Percentiles rank a stretch among this genome's conserved stretches.
These are phyloP conservation scores for Orestias chungarensis DNA, from an alignment of 2,797 vertebrate genomes.

Conservation along the genomic window DNA sequence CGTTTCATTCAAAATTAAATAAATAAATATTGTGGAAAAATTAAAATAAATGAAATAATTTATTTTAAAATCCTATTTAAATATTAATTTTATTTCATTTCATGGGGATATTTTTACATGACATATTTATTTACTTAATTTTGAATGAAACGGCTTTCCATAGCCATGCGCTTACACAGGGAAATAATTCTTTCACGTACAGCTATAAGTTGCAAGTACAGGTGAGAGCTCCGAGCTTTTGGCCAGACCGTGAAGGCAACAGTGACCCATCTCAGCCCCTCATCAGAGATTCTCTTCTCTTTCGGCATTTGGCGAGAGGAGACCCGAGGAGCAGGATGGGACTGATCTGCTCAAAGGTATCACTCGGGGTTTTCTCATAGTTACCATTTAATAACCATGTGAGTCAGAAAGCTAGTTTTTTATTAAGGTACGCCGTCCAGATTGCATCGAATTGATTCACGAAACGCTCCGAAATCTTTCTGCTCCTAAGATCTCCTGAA, in stretches of 20 bases:
- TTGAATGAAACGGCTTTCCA: no score
- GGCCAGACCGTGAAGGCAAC: conserved; percentile 42
- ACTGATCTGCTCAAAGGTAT: rapidly evolving
- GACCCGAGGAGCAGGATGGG: background rate
- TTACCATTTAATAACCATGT: background rate
- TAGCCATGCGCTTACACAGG: no score
- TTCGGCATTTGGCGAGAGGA: conserved; percentile 31
- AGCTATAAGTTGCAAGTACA: background rate
- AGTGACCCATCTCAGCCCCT: conserved; percentile 23
- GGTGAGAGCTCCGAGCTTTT: background rate
- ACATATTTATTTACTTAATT: no score
- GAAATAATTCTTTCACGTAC: no score
- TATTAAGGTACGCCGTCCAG: rapidly evolving
- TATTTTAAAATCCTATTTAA: no score
- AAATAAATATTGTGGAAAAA: no score
- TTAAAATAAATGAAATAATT: no score
- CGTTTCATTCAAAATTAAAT: no score
- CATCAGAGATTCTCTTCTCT: background rate
- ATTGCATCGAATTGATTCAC: background rate
- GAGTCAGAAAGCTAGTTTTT: background rate
- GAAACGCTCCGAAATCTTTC: background rate
- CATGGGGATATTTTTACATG: no score
- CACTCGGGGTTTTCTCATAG: no score
- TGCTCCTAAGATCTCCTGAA: background rate
- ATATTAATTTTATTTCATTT: no score